Evolutionary conservation across 2,888 invertebrate genomes (phyloP).

Genomic region (Mythimna pallens): DNA sequence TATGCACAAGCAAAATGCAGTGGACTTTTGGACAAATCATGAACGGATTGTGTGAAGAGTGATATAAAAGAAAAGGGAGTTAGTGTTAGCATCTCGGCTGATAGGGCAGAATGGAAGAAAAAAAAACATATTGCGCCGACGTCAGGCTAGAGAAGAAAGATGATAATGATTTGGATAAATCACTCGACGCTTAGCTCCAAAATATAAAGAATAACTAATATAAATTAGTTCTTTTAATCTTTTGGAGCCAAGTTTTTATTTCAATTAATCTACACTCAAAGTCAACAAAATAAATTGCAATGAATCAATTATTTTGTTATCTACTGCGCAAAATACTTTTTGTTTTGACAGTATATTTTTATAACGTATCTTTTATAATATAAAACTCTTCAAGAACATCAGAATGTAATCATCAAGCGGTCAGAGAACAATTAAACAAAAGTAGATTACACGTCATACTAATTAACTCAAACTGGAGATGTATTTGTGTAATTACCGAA

Average conservation of each 20-base stretch:
- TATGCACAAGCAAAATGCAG: too few species aligned
- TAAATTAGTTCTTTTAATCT: too few species aligned
- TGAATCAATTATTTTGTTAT: not conserved
- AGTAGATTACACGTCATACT: not conserved
- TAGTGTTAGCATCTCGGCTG: too few species aligned
- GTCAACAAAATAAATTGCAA: not conserved
- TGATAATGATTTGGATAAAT: not conserved
- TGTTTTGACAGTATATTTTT: not conserved
- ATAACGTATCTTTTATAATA: not conserved
- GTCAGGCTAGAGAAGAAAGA: too few species aligned
- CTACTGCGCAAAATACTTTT: not conserved
- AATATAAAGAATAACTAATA: too few species aligned
- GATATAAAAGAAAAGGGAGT: too few species aligned
- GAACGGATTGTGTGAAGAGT: too few species aligned
- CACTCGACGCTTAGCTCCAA: not conserved
- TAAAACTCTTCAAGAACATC: not conserved
- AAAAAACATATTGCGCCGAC: too few species aligned
- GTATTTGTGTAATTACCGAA: not conserved
- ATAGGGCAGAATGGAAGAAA: too few species aligned
- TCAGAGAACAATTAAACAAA: constrained; percentile 18
- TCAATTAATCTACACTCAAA: not conserved
- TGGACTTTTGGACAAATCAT: too few species aligned
- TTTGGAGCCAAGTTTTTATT: not conserved
- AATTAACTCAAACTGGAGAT: not conserved
- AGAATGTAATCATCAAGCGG: not conserved